These are phyloP conservation scores for Ophonus ardosiacus DNA, from an alignment of 2,888 invertebrate species.

Conservation along the genomic window DNA sequence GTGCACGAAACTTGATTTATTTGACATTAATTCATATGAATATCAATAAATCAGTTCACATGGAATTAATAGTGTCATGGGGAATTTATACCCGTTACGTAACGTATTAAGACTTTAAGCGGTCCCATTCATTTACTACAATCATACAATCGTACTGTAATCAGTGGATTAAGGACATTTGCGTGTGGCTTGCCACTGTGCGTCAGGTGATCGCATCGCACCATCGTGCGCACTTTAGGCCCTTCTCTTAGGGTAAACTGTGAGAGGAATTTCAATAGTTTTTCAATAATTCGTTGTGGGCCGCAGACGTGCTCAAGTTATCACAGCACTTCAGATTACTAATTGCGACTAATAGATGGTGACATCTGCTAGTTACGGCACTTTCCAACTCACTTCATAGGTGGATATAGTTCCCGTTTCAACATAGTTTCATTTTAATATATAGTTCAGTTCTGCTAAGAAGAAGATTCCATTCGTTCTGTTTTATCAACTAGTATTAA, in stretches of 20 bases:
- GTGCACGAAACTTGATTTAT: conserved; percentile 59
- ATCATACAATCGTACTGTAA: conserved; percentile 62
- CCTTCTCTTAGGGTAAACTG: not conserved
- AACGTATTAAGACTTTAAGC: conserved; percentile 62
- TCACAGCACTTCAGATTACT: conserved; percentile 72
- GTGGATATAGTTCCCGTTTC: not conserved
- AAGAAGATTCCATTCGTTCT: no score
- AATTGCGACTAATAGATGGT: conserved; percentile 74
- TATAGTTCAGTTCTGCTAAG: no score
- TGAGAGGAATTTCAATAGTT: conserved; percentile 10
- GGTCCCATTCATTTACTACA: conserved; percentile 58
- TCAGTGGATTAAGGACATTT: conserved; percentile 52
- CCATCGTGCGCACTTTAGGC: not conserved
- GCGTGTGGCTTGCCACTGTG: conserved; percentile 11
- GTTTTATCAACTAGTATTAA: no score
- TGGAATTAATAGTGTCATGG: conserved; percentile 62
- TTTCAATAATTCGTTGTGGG: conserved; percentile 37
- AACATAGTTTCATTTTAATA: not conserved
- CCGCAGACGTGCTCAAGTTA: conserved; percentile 71
- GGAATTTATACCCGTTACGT: conserved; percentile 61
- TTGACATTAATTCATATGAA: conserved; percentile 59
- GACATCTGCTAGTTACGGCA: conserved; percentile 61
- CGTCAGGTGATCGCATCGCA: conserved; percentile 20
- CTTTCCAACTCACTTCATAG: conserved; percentile 58
- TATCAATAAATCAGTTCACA: conserved; percentile 63